phyloP scores from a whole-genome alignment of 2,888 invertebrate genomes.

The Stenolophus ochropezus region DNA sequence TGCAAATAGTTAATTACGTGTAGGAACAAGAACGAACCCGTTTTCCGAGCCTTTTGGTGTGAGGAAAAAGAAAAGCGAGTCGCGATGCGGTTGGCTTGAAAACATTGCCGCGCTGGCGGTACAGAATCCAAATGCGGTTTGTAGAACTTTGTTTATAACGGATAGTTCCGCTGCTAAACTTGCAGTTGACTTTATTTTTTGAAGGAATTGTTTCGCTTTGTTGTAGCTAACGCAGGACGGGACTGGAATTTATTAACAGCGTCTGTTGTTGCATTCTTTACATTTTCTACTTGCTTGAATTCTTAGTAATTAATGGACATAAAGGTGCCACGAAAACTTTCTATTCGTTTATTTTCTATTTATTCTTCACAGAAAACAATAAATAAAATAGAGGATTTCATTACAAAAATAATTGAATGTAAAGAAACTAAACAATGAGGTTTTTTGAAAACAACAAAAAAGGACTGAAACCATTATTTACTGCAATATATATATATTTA shows the following conservation, averaged over 20 bases:
- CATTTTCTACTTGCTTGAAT: slow-evolving; percentile 7
- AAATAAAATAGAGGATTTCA: too few species aligned
- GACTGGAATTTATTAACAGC: slow-evolving; percentile 8
- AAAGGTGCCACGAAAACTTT: slow-evolving; percentile 3
- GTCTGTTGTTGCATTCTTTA: slow-evolving; percentile 32
- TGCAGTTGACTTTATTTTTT: slow-evolving; percentile 39
- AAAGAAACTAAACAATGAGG: too few species aligned
- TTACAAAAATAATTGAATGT: too few species aligned
- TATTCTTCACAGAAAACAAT: neutral
- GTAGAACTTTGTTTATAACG: slow-evolving; percentile 43
- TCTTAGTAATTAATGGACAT: slow-evolving; percentile 24
- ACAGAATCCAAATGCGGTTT: slow-evolving; percentile 40
- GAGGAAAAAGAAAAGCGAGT: slow-evolving; percentile 38
- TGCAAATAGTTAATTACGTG: too few species aligned
- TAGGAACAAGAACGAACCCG: too few species aligned
- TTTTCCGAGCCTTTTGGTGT: slow-evolving; percentile 1
- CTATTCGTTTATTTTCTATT: neutral
- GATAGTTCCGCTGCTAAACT: slow-evolving; percentile 29
- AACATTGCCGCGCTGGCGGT: slow-evolving; percentile 7
- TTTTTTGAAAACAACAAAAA: too few species aligned
- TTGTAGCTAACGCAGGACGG: slow-evolving; percentile 8
- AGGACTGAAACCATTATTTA: too few species aligned
- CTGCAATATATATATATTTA: too few species aligned
- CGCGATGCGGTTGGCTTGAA: slow-evolving; percentile 37
- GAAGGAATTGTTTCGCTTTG: slow-evolving; percentile 35